Evolutionary conservation across 1,140 invertebrate species (phyloP), one percentile per base, ranked within the genome.

Genomic region (Goniozus legneri): DNA sequence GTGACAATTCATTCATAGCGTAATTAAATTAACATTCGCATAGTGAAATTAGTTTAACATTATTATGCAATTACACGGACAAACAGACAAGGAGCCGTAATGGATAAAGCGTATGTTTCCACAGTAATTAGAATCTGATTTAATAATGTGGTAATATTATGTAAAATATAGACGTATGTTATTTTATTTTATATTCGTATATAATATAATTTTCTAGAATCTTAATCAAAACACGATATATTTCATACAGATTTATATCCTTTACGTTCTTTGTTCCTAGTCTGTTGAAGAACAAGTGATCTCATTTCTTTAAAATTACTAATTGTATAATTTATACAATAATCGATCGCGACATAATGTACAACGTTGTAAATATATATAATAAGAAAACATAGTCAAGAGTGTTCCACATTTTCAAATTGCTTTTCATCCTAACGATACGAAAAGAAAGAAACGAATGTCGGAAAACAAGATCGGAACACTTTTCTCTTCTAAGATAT

Each of bases 1-100:
- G 45, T 52, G 60, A 58, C 55, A 62, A 55, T 42, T 54, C 36
- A 42, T 49, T 46, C 31, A 27, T 44, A 52, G 41, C 39, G 39
- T 33, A 42, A 47, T 60, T 32, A 15, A 51, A 50, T 27, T 16
- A 49, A 52, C 43, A 33, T 22, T 58, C 33, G 37, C 21, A 43
- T 43, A 47, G 42, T 42, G 45, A 35, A 47, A 34, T 48, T 32
- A 47, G 50, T 19, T n/a, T 45, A 55, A 46, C 37, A 53, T 39
- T 30, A 42, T 49, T 38, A 50, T 39, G 15, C 18, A 30, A 15
- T 27, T 21, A 21, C 19, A 15, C 13, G 19, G 10, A 14, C 12
- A n/a, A 24, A 34, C 40, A 49, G 32, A 40, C 38, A 30, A 37
- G 33, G n/a, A 19, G 36, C 20, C 10, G 37, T 30, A 37, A 40